Conservation (phyloP, 2,888 invertebrate genomes). For the Blomia tropicalis region DNA sequence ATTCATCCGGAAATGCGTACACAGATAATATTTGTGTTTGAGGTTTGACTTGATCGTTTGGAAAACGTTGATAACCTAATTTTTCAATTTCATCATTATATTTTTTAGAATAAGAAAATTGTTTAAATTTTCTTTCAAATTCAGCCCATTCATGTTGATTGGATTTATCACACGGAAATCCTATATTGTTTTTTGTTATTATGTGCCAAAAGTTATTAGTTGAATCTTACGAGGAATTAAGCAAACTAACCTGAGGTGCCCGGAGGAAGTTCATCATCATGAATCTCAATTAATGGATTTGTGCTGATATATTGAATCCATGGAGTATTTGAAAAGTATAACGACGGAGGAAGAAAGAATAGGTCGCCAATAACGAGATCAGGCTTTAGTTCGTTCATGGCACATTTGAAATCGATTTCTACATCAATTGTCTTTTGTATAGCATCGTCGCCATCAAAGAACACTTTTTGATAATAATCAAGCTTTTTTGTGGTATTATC, state of each 20-base stretch:
- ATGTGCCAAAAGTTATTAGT: no score
- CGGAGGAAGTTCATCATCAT: background rate
- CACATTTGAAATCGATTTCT: background rate
- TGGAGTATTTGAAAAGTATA: conserved; percentile 1
- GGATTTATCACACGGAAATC: background rate
- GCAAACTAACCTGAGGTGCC: background rate
- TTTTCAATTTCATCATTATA: background rate
- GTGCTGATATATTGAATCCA: background rate
- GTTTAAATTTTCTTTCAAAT: background rate
- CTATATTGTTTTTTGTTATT: background rate
- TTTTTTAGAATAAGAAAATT: background rate
- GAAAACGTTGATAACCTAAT: background rate
- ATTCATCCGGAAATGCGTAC: background rate
- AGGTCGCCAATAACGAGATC: background rate
- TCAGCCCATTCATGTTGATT: background rate
- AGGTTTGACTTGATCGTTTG: background rate
- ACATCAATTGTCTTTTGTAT: background rate
- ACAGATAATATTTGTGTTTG: background rate
- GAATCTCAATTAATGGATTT: background rate
- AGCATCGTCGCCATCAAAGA: background rate
- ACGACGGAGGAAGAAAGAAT: background rate
- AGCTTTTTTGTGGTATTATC: background rate
- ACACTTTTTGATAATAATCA: background rate
- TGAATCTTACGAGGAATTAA: no score
- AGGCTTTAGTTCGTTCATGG: background rate